Evolutionary conservation across 2,888 invertebrate genomes (phyloP).

Genomic region (Luffia ferchaultella): DNA sequence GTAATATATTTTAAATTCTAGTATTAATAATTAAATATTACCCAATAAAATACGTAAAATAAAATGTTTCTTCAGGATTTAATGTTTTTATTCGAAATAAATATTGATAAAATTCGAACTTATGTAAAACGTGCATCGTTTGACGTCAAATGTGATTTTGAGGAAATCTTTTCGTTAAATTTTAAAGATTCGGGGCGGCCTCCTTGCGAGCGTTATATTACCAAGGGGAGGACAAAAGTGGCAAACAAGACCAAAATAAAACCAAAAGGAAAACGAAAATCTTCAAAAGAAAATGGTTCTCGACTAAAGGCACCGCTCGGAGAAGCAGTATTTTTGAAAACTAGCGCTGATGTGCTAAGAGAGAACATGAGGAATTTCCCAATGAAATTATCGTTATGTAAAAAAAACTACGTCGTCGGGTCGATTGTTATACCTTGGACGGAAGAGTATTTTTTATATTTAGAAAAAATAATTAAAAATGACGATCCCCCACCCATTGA

Average conservation of each 20-base stretch:
- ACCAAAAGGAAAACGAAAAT: slow-evolving; percentile 13
- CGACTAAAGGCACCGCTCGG: slow-evolving; percentile 1
- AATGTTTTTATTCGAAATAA: slow-evolving; percentile 45
- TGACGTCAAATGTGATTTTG: slow-evolving; percentile 31
- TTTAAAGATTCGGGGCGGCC: slow-evolving; percentile 27
- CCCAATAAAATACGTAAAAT: no score
- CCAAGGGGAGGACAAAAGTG: slow-evolving; percentile 11
- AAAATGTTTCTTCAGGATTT: no score
- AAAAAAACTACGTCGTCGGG: slow-evolving; percentile 27
- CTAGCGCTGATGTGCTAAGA: slow-evolving; percentile 24
- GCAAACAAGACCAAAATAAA: slow-evolving; percentile 21
- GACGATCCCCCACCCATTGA: slow-evolving; percentile 18
- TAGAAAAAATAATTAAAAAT: slow-evolving; percentile 21
- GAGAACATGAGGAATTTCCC: slow-evolving; percentile 35
- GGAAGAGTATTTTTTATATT: slow-evolving; percentile 27
- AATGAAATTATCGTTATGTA: slow-evolving; percentile 34
- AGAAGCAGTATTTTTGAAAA: slow-evolving; percentile 26
- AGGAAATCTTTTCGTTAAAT: slow-evolving; percentile 34
- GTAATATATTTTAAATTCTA: no score
- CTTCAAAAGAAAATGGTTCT: slow-evolving; percentile 7
- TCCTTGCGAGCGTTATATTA: slow-evolving; percentile 8
- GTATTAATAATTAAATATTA: no score
- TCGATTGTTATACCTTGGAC: slow-evolving; percentile 36
- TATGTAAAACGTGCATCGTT: slow-evolving; percentile 28
- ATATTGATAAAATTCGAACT: slow-evolving; percentile 32